Percentiles rank a stretch among this genome's conserved stretches.
Conservation (phyloP, 2,797 vertebrate genomes). For the Arctocebus calabarensis region DNA sequence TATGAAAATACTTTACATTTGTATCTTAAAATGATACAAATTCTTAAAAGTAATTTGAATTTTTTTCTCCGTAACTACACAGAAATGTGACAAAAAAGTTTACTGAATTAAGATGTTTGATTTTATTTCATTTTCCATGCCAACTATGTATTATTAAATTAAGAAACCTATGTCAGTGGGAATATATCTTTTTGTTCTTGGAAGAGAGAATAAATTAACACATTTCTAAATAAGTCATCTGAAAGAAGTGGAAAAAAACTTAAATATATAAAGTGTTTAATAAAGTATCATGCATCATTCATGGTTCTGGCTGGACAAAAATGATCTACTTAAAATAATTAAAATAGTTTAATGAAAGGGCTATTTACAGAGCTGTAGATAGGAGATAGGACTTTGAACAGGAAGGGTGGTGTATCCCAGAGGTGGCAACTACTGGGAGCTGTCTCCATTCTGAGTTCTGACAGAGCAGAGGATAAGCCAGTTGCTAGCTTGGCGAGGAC, state of each 20-base stretch:
- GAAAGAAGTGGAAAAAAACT: neutral
- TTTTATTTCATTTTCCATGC: neutral
- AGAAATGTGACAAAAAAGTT: neutral
- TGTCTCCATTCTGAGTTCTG: neutral
- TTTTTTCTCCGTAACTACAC: neutral
- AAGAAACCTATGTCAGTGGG: neutral
- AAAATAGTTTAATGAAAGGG: neutral
- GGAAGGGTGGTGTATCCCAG: neutral
- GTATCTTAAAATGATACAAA: slow-evolving; percentile 8
- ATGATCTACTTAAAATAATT: neutral
- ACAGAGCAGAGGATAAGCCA: neutral
- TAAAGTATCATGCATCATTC: neutral
- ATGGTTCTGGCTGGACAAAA: neutral
- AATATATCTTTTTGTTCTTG: slow-evolving; percentile 4
- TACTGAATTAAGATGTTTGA: slow-evolving; percentile 27
- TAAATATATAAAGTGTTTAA: neutral
- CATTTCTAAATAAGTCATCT: neutral
- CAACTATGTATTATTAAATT: neutral
- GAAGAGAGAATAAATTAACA: slow-evolving; percentile 11
- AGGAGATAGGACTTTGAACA: neutral
- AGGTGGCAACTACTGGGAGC: neutral
- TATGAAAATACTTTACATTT: slow-evolving; percentile 4
- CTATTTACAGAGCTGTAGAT: neutral
- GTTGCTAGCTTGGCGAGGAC: neutral
- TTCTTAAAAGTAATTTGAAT: neutral